Percentiles rank a stretch among this genome's conserved stretches.
Conservation (phyloP, 1,140 invertebrate species). For the Gonioctena quinquepunctata region DNA sequence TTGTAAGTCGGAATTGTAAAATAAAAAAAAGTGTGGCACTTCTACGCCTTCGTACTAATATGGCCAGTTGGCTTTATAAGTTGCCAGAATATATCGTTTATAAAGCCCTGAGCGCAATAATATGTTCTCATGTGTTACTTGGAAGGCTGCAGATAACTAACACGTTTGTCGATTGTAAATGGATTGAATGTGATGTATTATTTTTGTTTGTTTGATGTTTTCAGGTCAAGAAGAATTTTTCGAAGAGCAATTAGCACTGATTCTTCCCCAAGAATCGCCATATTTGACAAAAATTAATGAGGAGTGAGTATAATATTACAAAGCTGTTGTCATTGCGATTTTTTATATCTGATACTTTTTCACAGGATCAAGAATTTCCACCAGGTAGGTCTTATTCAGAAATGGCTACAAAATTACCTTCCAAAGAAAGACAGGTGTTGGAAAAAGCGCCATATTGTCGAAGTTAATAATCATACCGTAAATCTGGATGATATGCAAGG, state of each 20-base stretch:
- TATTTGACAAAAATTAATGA: constrained; percentile 70
- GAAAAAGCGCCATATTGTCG: constrained; percentile 62
- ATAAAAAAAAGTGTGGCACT: too few relatives aligned
- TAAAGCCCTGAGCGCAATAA: too few relatives aligned
- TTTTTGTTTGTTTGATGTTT: too few relatives aligned
- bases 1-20: too few relatives aligned
- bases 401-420: constrained; percentile 79
- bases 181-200: too few relatives aligned
- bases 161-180: too few relatives aligned
- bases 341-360: neutral
- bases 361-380: constrained; percentile 75
- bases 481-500: constrained; percentile 89
- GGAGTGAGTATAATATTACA: constrained; percentile 58
- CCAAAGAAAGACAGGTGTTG: constrained; percentile 81
- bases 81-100: too few relatives aligned
- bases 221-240: constrained; percentile 75
- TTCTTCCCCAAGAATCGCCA: constrained; percentile 73
- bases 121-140: too few relatives aligned
- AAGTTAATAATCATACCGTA: constrained; percentile 81
- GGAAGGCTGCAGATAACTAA: too few relatives aligned
- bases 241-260: constrained; percentile 77
- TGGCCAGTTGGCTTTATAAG: too few relatives aligned
- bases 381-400: constrained; percentile 80
- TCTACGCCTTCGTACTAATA: too few relatives aligned
- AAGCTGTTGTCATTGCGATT: too few relatives aligned